These are phyloP conservation scores for Drosophila subobscura DNA, from an alignment of 1,140 invertebrate species.

Conservation along the genomic window DNA sequence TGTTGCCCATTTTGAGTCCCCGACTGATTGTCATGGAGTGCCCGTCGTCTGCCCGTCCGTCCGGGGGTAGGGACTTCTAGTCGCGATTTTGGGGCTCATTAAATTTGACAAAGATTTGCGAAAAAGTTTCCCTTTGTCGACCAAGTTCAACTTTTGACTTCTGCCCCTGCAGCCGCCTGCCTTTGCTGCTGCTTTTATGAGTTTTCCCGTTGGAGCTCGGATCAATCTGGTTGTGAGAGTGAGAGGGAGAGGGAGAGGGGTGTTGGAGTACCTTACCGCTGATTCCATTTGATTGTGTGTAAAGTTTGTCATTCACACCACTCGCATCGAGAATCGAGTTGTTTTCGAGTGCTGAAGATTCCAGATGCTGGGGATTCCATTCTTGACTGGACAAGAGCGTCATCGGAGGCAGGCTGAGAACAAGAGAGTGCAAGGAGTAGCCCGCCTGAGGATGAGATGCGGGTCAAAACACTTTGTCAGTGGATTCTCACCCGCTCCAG, in stretches of 20 bases:
- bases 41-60: background rate
- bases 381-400: no score
- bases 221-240: constrained; percentile 58
- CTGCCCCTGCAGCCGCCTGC: constrained; percentile 25
- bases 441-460: background rate
- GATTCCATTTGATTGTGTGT: no score
- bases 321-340: no score
- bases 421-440: no score
- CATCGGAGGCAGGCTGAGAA: no score
- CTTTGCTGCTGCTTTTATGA: constrained; percentile 44
- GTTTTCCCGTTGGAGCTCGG: constrained; percentile 16
- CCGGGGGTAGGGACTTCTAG: constrained; percentile 4
- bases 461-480: constrained; percentile 58
- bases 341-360: no score
- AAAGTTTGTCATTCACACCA: no score
- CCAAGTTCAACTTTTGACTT: constrained; percentile 46
- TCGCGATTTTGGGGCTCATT: constrained; percentile 73
- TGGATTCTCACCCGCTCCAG: constrained; percentile 4
- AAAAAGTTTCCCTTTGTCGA: constrained; percentile 52
- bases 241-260: background rate
- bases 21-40: constrained; percentile 29
- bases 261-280: no score
- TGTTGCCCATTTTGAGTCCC: constrained; percentile 58
- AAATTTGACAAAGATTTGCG: constrained; percentile 72
- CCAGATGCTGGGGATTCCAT: no score